Percentiles rank a stretch among this genome's conserved stretches.
Evolutionary conservation across 2,113 vertebrate genomes (phyloP).

Genomic region (Daubentonia madagascariensis): DNA sequence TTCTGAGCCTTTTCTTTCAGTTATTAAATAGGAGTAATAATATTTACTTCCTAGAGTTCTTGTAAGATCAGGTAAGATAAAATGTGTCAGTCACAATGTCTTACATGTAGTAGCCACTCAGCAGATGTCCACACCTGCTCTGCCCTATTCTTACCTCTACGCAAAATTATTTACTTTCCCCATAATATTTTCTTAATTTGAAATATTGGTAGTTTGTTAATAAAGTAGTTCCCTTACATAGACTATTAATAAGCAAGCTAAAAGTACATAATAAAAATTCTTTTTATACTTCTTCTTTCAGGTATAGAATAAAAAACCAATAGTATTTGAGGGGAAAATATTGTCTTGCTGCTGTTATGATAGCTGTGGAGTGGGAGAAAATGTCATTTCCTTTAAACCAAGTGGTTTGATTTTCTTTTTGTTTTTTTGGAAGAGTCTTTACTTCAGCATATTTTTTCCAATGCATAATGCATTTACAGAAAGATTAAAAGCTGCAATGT

Average conservation of each 20-base stretch:
- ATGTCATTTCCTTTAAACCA: conserved; percentile 46
- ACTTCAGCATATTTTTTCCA: conserved; percentile 62
- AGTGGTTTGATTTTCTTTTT: conserved; percentile 69
- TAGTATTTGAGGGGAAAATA: conserved; percentile 70
- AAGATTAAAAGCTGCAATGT: conserved; percentile 52
- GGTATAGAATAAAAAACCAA: conserved; percentile 79
- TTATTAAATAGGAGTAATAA: neutral
- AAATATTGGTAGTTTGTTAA: conserved; percentile 28
- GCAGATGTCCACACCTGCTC: neutral
- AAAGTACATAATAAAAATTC: conserved; percentile 71
- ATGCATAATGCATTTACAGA: conserved; percentile 54
- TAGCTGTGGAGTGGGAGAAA: conserved; percentile 58
- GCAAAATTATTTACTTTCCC: neutral
- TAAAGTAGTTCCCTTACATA: conserved; percentile 6
- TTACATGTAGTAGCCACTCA: neutral
- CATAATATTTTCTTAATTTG: conserved; percentile 2
- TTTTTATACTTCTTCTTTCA: conserved; percentile 83
- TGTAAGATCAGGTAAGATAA: neutral
- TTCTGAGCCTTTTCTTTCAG: neutral
- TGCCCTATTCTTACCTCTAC: neutral
- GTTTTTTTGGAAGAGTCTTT: conserved; percentile 72
- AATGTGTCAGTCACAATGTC: neutral
- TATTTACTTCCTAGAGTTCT: neutral
- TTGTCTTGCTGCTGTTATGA: conserved; percentile 58
- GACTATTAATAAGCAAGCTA: conserved; percentile 22